Evolutionary conservation across 2,888 invertebrate genomes (phyloP).

Genomic region (Calameuta filiformis): DNA sequence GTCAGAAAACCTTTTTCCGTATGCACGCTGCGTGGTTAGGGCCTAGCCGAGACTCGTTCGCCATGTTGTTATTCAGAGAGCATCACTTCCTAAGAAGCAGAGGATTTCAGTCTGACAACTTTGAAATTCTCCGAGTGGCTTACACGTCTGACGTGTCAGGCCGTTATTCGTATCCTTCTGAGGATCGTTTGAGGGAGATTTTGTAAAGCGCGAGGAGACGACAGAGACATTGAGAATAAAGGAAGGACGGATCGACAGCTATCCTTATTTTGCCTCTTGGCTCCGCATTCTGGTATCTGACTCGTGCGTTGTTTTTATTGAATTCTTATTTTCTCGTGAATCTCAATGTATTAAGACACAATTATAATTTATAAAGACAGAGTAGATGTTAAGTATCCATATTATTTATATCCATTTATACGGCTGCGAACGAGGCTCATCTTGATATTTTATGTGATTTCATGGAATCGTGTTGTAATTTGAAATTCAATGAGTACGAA

Average conservation of each 20-base stretch:
- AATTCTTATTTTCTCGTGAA: neutral
- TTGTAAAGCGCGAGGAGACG: slow-evolving; percentile 2
- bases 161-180: slow-evolving; percentile 16
- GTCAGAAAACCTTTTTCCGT: slow-evolving; percentile 40
- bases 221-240: neutral
- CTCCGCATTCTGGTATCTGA: neutral
- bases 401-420: neutral
- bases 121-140: slow-evolving; percentile 47
- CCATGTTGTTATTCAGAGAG: slow-evolving; percentile 54
- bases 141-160: slow-evolving; percentile 24
- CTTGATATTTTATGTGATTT: neutral
- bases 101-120: slow-evolving; percentile 51
- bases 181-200: slow-evolving; percentile 16
- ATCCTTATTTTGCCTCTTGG: neutral
- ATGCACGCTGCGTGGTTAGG: slow-evolving; percentile 48
- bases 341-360: neutral
- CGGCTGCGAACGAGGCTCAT: neutral
- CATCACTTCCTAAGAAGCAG: slow-evolving; percentile 53
- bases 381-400: neutral
- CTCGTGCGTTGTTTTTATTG: neutral
- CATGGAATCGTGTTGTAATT: neutral
- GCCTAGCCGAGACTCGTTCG: slow-evolving; percentile 33
- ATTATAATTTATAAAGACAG: neutral
- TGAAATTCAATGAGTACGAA: neutral
- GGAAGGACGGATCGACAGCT: neutral